Conservation (phyloP, 2,888 invertebrate species). For the Ormyrus thymus region DNA sequence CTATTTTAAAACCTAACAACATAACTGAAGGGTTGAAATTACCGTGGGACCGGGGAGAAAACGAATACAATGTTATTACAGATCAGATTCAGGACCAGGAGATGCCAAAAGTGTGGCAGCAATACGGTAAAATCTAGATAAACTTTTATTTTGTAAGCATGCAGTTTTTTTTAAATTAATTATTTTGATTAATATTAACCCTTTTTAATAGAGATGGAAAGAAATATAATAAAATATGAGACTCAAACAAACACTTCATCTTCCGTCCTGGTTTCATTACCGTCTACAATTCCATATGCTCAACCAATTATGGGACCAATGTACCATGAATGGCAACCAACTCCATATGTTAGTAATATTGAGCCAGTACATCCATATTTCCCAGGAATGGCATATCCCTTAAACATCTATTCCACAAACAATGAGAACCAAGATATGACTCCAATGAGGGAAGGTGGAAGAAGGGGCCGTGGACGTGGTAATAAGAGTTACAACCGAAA, state of each 20-base stretch:
- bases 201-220: conserved; percentile 48
- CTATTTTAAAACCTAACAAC: conserved; percentile 64
- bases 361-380: conserved; percentile 77
- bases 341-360: conserved; percentile 79
- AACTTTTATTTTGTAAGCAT: background rate
- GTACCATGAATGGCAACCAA: conserved; percentile 59
- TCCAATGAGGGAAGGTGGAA: conserved; percentile 59
- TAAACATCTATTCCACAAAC: conserved; percentile 58
- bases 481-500: conserved; percentile 60
- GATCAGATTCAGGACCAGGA: conserved; percentile 58
- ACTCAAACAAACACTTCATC: conserved; percentile 49
- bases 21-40: conserved; percentile 63
- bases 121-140: conserved; percentile 62
- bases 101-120: conserved; percentile 65
- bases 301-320: conserved; percentile 60
- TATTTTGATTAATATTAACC: conserved; percentile 9
- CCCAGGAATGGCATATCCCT: conserved; percentile 66
- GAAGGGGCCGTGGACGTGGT: conserved; percentile 64
- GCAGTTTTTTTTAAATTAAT: conserved; percentile 1
- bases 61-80: conserved; percentile 52
- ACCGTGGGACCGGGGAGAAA: conserved; percentile 68
- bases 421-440: conserved; percentile 61
- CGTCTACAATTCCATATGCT: conserved; percentile 59
- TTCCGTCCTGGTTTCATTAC: conserved; percentile 57
- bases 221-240: conserved; percentile 53